phyloP scores from a whole-genome alignment of 2,888 invertebrate genomes.

The Sipha maydis region DNA sequence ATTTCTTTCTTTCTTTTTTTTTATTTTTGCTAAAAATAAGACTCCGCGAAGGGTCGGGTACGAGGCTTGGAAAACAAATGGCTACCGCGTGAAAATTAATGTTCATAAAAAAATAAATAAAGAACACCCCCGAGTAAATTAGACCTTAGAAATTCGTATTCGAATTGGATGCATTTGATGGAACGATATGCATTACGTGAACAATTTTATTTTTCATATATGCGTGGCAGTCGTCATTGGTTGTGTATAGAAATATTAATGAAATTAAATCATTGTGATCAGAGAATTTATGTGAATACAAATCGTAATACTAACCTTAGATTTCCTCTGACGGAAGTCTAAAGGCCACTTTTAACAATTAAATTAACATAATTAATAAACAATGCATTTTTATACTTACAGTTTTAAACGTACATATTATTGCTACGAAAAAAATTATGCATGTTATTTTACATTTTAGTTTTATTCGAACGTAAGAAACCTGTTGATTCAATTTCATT shows the following conservation, averaged over 20 bases:
- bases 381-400: neutral
- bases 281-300: slow-evolving; percentile 3
- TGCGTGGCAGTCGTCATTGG: neutral
- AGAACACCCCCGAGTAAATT: slow-evolving; percentile 24
- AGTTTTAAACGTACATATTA: neutral
- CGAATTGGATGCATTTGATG: neutral
- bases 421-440: neutral
- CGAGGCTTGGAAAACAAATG: slow-evolving; percentile 32
- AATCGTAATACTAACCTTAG: neutral
- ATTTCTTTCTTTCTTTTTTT: slow-evolving; percentile 32
- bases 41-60: slow-evolving; percentile 32
- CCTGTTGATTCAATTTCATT: slow-evolving; percentile 22
- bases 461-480: slow-evolving; percentile 5
- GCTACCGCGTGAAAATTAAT: slow-evolving; percentile 55
- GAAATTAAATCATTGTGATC: neutral
- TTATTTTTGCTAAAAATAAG: slow-evolving; percentile 49
- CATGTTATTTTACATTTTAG: neutral
- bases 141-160: slow-evolving; percentile 21
- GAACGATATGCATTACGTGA: neutral
- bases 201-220: neutral
- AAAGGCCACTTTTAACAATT: neutral
- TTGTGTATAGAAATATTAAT: neutral
- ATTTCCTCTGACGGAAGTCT: slow-evolving; percentile 9
- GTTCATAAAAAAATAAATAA: slow-evolving; percentile 30
- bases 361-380: neutral